Percentiles rank a stretch among this genome's conserved stretches.
Evolutionary conservation across 2,888 invertebrate genomes (phyloP).

Genomic region (Loripinus fragilis): DNA sequence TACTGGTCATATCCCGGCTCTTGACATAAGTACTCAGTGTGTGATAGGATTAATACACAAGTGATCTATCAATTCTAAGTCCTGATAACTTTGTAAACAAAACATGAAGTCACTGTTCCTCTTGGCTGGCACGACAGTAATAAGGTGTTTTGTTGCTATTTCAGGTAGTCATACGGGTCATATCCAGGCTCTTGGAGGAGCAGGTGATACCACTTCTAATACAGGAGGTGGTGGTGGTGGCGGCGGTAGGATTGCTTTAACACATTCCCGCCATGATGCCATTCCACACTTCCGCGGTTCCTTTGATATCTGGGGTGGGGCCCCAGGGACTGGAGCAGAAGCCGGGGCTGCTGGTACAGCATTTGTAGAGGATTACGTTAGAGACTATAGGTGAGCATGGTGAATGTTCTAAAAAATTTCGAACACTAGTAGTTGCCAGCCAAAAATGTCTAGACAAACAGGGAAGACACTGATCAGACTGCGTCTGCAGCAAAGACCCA

Average conservation of each 20-base stretch:
- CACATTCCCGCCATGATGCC: slow-evolving; percentile 64
- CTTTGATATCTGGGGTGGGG: slow-evolving; percentile 67
- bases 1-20: slow-evolving; percentile 71
- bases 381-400: slow-evolving; percentile 42
- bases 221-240: slow-evolving; percentile 71
- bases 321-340: slow-evolving; percentile 61
- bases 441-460: too few species aligned
- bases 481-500: too few species aligned
- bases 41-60: too few species aligned
- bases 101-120: too few species aligned
- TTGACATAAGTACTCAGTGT: too few species aligned
- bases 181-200: slow-evolving; percentile 70
- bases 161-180: slow-evolving; percentile 76
- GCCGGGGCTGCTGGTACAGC: slow-evolving; percentile 74
- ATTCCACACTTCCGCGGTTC: slow-evolving; percentile 69
- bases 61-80: too few species aligned
- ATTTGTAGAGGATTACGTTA: slow-evolving; percentile 59
- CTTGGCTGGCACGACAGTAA: too few species aligned
- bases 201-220: slow-evolving; percentile 44
- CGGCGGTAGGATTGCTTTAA: slow-evolving; percentile 74
- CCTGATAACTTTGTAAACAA: too few species aligned
- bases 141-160: too few species aligned
- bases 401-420: too few species aligned
- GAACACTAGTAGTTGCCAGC: too few species aligned
- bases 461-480: too few species aligned